Base-by-base conservation (phyloP, 2,797 vertebrate species). In the Amphiprion clarkii region DNA sequence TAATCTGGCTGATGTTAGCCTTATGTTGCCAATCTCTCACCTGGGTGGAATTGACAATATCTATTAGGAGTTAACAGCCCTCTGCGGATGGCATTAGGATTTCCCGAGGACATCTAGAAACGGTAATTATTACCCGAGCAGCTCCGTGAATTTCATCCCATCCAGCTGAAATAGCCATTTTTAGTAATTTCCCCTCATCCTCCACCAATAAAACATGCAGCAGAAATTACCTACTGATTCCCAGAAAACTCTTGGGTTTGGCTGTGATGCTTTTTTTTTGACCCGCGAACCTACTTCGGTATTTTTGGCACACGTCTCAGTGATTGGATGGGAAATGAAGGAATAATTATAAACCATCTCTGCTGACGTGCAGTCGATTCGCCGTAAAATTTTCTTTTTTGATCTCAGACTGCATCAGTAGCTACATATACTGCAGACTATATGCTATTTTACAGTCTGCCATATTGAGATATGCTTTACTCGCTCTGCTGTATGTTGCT, bases 11-110 rank as follows among this genome's bases (percentile, higher is more conserved):
- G 62, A 55, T 67, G 71, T 78, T 72, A 19, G 79, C 74, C 83
- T 74, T 79, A 85, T 80, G 84, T 63, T 81, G 23, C 59, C 61
- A 56, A 31, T 83, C 63, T 85, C 78, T 87, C 82, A 87, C 75
- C 68, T 85, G 82, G 85, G 80, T 86, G 77, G 56, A 83, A 87
- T 74, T 77, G 81, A 80, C 86, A 72, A 57, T 78, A 80, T 82
- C 87, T 89, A 90, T 90, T 89, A 87, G 62, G 55, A 71, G 69
- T 74, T 88, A 92, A 89, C 89, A 77, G 84, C 85, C 74, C 88
- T 87, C 82, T 67, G 70, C 2, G 33, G 86, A 87, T 66, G 74
- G 49, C 81, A 70, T 87, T 78, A 81, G 74, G 79, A 71, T 84
- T 82, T 78, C 90, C 85, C 76, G 80, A 83, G 82, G 91, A 88